phyloP scores from a whole-genome alignment of 2,113 vertebrate species.

The Notarius lentiginosus region DNA sequence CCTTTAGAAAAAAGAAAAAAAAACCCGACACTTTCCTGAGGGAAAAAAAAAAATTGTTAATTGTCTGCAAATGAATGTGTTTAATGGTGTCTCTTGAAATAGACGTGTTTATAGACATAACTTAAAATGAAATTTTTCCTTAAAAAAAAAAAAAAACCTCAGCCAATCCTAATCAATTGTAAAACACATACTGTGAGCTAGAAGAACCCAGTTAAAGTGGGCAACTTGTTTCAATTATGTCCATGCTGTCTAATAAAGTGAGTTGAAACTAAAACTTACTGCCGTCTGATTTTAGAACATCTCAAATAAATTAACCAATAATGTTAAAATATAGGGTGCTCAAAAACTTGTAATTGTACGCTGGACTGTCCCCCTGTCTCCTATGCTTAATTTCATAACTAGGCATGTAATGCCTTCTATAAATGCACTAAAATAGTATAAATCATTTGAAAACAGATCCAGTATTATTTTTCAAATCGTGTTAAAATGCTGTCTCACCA shows the following conservation, averaged over 20 bases:
- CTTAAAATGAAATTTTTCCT: not conserved
- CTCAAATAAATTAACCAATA: not conserved
- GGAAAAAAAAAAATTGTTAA: not conserved
- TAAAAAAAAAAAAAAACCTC: not conserved
- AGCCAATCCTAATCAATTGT: not conserved
- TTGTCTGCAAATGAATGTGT: not conserved
- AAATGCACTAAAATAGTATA: not conserved
- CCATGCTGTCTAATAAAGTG: not conserved
- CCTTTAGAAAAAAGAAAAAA: no score
- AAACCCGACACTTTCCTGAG: not conserved
- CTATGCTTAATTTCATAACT: not conserved
- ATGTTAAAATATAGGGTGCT: not conserved
- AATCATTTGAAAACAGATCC: not conserved
- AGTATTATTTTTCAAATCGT: not conserved
- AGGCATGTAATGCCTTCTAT: not conserved
- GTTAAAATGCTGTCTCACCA: slow-evolving; percentile 73
- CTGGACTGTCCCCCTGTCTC: no score
- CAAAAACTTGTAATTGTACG: not conserved
- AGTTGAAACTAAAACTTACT: not conserved
- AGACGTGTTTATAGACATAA: not conserved
- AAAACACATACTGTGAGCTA: not conserved
- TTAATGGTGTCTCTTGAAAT: not conserved
- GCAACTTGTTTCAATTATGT: no score
- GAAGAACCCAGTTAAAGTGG: not conserved
- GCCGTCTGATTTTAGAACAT: not conserved